Evolutionary conservation across 1,140 invertebrate genomes (phyloP), one percentile per base, ranked within the genome.

Genomic region (Drosophila miranda): DNA sequence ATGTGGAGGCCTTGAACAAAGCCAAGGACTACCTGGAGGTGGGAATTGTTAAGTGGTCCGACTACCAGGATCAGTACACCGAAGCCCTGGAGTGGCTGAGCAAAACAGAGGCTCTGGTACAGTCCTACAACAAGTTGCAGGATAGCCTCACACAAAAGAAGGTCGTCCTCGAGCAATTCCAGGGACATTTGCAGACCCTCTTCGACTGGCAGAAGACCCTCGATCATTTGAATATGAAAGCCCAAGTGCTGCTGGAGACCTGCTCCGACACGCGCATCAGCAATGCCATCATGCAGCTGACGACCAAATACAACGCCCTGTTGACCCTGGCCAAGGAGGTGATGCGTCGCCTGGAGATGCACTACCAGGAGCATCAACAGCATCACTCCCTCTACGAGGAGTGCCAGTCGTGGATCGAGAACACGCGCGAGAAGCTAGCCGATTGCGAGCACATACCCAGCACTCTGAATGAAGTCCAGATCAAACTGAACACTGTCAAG

Each of bases 131-230:
- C 74, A 97, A 98, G 91, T 93, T 98, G 14, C 96, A 98, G 90
- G 95, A 97, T 78, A 96, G 95, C 89, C 92, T 98, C n/a, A 95
- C 96, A 78, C 95, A 96, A 61, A 99, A 99, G 93, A 95, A 97
- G 91, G 93, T 95, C 48, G 95, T 97, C 57, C 92, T 98, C 38
- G 96, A 98, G 91, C 94, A 97, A 82, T 98, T 98, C 93, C 96
- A 98, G 93, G 93, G 94, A 30, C 95, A 98, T 84, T 93, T 98
- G 52, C 97, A 98, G 92, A 96, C 94, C 2, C 92, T 99, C 13
- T 97, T 98, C 82, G 97, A 98, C 75, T 98, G 97, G 96, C 98
- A 99, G 92, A 95, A 95, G 48, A 96, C 97, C 77, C 92, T 99
- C 30, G 97, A 99, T 90, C 94, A 95, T 71, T 91, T 99, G n/a